A percentile compares a stretch with the other conserved stretches of the same genome.
phyloP scores from a whole-genome alignment of 2,888 invertebrate species.

The Cistogaster globosa region DNA sequence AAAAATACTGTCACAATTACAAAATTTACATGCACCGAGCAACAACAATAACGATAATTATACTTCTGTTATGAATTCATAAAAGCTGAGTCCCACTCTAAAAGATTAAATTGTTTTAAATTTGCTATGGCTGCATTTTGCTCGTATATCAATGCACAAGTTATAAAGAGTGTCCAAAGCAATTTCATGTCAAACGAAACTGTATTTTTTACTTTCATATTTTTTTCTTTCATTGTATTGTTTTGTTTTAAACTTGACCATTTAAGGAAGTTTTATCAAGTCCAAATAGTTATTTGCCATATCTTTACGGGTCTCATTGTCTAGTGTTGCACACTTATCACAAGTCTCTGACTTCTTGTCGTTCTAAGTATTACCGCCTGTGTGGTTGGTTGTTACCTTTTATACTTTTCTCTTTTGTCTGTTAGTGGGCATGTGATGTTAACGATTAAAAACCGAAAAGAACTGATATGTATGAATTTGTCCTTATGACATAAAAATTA shows the following conservation, averaged over 20 bases:
- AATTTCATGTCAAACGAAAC: constrained; percentile 22
- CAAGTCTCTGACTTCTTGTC: constrained; percentile 18
- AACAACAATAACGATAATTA: constrained; percentile 38
- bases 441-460: constrained; percentile 43
- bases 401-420: not conserved
- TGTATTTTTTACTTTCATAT: not conserved
- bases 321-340: constrained; percentile 32
- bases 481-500: constrained; percentile 49
- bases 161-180: not conserved
- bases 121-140: not conserved
- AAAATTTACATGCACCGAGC: not conserved
- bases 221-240: not conserved
- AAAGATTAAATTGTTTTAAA: not conserved
- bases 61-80: constrained; percentile 32
- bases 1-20: not conserved
- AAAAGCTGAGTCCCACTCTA: not conserved
- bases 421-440: constrained; percentile 27
- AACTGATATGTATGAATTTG: constrained; percentile 15
- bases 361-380: constrained; percentile 17
- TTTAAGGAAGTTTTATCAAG: constrained; percentile 53
- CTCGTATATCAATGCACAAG: not conserved
- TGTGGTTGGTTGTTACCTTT: constrained; percentile 22
- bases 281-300: constrained; percentile 60
- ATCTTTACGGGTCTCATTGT: constrained; percentile 46
- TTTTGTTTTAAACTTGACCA: constrained; percentile 40